Conservation (phyloP, 2,888 invertebrate genomes). For the Tipula helvola region DNA sequence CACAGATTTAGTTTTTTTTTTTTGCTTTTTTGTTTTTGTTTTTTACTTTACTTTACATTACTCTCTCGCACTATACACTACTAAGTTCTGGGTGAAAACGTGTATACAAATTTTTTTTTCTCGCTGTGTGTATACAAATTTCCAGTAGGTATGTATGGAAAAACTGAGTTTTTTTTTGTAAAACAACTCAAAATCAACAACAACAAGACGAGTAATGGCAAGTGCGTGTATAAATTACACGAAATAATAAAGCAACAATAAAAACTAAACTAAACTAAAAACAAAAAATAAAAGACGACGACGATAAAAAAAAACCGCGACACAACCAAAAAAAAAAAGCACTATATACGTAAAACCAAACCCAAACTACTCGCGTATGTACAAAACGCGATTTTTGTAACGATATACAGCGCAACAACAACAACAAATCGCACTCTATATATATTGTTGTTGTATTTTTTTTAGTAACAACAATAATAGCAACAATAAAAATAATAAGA, state of each 20-base stretch:
- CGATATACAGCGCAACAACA: background rate
- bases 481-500: background rate
- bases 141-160: background rate
- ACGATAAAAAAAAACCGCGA: slow-evolving; percentile 1
- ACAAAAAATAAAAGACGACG: background rate
- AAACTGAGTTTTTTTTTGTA: background rate
- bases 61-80: background rate
- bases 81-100: background rate
- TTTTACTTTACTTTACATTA: background rate
- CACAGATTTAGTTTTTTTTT: background rate
- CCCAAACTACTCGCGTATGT: background rate
- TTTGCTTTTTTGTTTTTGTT: background rate
- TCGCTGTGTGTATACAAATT: background rate
- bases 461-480: background rate
- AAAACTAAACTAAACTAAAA: background rate
- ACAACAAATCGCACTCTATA: background rate
- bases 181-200: background rate
- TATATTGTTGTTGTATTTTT: background rate
- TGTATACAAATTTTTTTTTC: background rate
- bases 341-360: background rate
- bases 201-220: background rate
- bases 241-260: background rate
- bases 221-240: slow-evolving; percentile 6
- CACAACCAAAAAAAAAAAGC: background rate
- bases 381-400: background rate